These are phyloP conservation scores for Plebejus argus DNA, from an alignment of 2,888 invertebrate genomes.

Conservation along the genomic window DNA sequence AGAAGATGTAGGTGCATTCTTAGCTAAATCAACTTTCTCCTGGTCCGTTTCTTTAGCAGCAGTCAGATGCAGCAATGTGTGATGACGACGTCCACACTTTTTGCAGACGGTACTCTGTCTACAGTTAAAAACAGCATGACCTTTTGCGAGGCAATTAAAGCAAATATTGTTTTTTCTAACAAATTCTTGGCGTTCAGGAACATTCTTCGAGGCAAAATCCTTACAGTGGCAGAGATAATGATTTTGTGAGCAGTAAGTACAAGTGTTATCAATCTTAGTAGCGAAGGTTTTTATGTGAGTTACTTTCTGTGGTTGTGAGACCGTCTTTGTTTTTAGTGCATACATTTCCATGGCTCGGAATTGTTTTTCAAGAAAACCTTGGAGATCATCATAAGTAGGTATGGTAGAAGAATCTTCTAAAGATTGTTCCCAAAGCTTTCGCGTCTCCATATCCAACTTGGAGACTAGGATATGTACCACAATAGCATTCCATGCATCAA, in stretches of 20 bases:
- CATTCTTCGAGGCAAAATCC: slow-evolving; percentile 35
- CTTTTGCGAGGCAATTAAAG: slow-evolving; percentile 41
- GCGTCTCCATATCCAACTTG: slow-evolving; percentile 42
- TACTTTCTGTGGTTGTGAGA: neutral
- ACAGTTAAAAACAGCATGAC: slow-evolving; percentile 33
- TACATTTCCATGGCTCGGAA: slow-evolving; percentile 5
- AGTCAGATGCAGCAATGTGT: slow-evolving; percentile 35
- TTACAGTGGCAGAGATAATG: slow-evolving; percentile 40
- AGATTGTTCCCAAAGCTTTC: slow-evolving; percentile 42
- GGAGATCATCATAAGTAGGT: neutral
- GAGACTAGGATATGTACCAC: slow-evolving; percentile 39
- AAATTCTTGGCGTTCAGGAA: slow-evolving; percentile 39
- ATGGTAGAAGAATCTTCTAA: neutral
- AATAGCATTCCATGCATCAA: slow-evolving; percentile 41
- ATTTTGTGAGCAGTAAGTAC: slow-evolving; percentile 38
- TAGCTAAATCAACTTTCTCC: neutral
- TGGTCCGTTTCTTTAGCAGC: neutral
- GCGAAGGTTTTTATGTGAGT: slow-evolving; percentile 36
- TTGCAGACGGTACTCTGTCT: slow-evolving; percentile 36
- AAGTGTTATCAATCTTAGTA: slow-evolving; percentile 36
- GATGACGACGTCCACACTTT: slow-evolving; percentile 41
- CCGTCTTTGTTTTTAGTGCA: neutral
- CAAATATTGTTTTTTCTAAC: slow-evolving; percentile 39
- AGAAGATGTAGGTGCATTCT: neutral
- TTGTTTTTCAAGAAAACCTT: neutral